Base-by-base conservation (phyloP, 2,888 invertebrate genomes). In the Tortrix viridana region DNA sequence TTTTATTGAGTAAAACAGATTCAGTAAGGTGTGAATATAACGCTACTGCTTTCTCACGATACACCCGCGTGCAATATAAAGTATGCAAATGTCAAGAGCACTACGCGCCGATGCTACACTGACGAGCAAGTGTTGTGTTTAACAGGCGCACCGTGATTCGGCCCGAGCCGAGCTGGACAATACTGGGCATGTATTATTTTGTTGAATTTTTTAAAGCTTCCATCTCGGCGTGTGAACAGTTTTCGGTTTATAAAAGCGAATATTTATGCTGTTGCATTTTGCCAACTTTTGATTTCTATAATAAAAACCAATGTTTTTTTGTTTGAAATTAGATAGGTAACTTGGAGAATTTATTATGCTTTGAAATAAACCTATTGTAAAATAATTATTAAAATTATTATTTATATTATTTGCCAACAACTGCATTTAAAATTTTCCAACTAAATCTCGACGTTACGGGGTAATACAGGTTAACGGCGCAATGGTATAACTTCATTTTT, bases 41-140 rank as follows among this genome's bases (percentile, higher is more conserved):
- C 44, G 23, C n/a, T 18, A 16, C n/a, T n/a, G 23, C 18, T 14
- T 18, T 14, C 6, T 26, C 41, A 41, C 14, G 23, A 49, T 60
- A 41, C 62, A 58, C 57, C 14, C 32, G 43, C 26, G 58, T 58
- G 63, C 63, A 53, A 43, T 58, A 58, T 53, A 58, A 63, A 47
- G 57, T 58, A 63, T 63, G 58, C 58, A 63, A 63, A 63, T 58
- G 53, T 53, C 38, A n/a, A 44, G 41, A 43, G 48, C 54, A 46
- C 48, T 53, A 32, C 47, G 22, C 41, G 52, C 47, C 52, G 62
- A 53, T 58, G 48, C 58, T 58, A 47, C 52, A 53, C 47, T 48
- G 58, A 18, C 58, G 57, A 63, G 58, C 53, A 56, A 56, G 52
- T 37, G 56, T 38, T 38, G 23, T 7, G 62, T 44, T 57, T 46